Conservation (phyloP, 2,888 invertebrate genomes). For the Chrysotoxum bicinctum region DNA sequence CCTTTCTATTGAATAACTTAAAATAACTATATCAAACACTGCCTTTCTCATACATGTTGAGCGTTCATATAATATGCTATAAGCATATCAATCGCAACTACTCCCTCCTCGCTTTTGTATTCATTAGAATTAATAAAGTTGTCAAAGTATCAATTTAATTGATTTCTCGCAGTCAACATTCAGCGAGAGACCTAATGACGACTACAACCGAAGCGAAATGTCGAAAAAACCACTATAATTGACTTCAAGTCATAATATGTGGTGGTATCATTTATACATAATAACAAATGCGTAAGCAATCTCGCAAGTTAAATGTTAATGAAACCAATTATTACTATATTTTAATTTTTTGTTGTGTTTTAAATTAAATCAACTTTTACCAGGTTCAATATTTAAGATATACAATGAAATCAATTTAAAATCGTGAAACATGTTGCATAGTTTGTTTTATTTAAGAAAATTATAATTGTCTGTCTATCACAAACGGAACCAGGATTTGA, state of each 20-base stretch:
- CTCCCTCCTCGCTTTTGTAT: neutral
- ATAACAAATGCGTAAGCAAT: conserved; percentile 61
- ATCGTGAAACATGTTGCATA: conserved; percentile 19
- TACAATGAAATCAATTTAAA: conserved; percentile 40
- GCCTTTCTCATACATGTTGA: neutral
- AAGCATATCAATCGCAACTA: neutral
- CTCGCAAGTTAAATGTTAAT: conserved; percentile 59
- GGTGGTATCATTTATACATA: neutral
- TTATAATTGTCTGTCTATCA: neutral
- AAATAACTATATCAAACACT: too few relatives aligned
- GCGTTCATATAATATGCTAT: neutral
- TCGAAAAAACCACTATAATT: conserved; percentile 54
- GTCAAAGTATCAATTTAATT: conserved; percentile 71
- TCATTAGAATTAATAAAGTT: conserved; percentile 62
- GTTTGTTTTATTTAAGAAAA: conserved; percentile 34
- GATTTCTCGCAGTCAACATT: conserved; percentile 55
- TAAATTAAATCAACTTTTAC: conserved; percentile 33
- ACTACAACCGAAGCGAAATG: neutral
- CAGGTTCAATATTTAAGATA: conserved; percentile 22
- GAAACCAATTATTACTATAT: conserved; percentile 61
- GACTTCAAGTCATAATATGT: conserved; percentile 63
- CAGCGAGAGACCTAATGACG: conserved; percentile 37
- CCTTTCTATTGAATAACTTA: too few relatives aligned
- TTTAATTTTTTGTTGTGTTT: conserved; percentile 6
- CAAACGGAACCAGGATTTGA: neutral